A percentile compares a stretch with the other conserved stretches of the same genome.
These are phyloP conservation scores for Dolichoris vasculosae DNA, from an alignment of 1,140 invertebrate species.

Conservation along the genomic window DNA sequence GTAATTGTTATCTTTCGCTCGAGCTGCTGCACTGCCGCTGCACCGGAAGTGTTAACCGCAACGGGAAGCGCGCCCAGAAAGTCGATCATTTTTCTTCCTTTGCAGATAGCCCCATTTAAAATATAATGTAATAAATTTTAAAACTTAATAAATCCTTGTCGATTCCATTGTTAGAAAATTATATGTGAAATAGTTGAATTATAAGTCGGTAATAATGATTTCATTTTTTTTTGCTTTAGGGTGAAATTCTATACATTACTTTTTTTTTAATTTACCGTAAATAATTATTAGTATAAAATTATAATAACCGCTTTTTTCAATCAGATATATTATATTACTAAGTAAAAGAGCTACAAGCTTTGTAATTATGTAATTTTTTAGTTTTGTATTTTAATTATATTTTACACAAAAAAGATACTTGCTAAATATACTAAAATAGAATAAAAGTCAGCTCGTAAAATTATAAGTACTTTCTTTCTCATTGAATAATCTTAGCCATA, in stretches of 20 bases:
- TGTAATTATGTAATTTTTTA: neutral
- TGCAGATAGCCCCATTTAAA: slow-evolving; percentile 10
- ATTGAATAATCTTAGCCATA: no score
- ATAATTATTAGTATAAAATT: neutral
- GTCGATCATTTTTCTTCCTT: slow-evolving; percentile 23
- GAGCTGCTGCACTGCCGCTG: slow-evolving; percentile 44
- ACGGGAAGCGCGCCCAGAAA: slow-evolving; percentile 20
- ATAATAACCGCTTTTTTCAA: neutral
- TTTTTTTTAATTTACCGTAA: slow-evolving; percentile 4
- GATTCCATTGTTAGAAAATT: neutral
- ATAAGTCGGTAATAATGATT: neutral
- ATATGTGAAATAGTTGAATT: neutral
- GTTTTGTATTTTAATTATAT: neutral
- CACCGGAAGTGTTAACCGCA: slow-evolving; percentile 29
- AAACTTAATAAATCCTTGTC: neutral
- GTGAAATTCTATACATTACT: neutral
- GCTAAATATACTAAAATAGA: no score
- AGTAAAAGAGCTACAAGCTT: neutral
- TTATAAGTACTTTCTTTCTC: no score
- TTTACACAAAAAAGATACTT: neutral
- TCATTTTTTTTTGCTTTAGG: neutral
- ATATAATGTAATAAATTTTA: slow-evolving; percentile 16
- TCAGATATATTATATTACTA: neutral
- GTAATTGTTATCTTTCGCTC: slow-evolving; percentile 23
- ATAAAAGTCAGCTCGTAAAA: no score